Percentiles rank a stretch among this genome's conserved stretches.
Evolutionary conservation across 1,140 invertebrate genomes (phyloP).

Genomic region (Drosophila lacteicornis): DNA sequence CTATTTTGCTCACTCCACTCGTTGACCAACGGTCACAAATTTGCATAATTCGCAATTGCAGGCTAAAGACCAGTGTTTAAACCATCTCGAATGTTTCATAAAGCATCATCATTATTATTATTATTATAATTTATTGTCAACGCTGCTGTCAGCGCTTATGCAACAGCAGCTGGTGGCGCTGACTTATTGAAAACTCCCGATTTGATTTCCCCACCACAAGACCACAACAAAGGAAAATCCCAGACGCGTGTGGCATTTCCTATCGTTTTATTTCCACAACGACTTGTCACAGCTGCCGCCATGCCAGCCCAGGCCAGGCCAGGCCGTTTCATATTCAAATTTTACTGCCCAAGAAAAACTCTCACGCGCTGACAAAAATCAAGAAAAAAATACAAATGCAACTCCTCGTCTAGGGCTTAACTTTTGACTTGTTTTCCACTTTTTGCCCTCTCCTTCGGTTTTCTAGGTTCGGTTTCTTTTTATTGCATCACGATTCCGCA

Average conservation of each 20-base stretch:
- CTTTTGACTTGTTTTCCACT: conserved; percentile 39
- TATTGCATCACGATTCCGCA: conserved; percentile 76
- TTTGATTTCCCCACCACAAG: conserved; percentile 60
- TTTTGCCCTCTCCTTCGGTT: conserved; percentile 15
- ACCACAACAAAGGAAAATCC: conserved; percentile 67
- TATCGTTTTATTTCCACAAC: conserved; percentile 44
- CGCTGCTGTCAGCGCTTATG: conserved; percentile 62
- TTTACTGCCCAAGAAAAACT: conserved; percentile 54
- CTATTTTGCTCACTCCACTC: conserved; percentile 1
- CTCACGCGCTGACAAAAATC: conserved; percentile 55
- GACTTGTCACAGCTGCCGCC: conserved; percentile 57
- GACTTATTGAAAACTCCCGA: conserved; percentile 62
- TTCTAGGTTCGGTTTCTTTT: conserved; percentile 48
- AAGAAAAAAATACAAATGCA: conserved; percentile 31
- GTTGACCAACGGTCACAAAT: conserved; percentile 60
- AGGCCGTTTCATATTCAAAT: conserved; percentile 68
- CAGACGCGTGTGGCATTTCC: conserved; percentile 40
- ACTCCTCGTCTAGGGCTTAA: conserved; percentile 22
- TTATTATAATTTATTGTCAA: conserved; percentile 39
- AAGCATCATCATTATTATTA: conserved; percentile 47
- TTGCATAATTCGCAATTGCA: conserved; percentile 74
- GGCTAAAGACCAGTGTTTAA: conserved; percentile 43
- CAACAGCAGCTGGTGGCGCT: conserved; percentile 59
- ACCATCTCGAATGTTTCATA: conserved; percentile 54
- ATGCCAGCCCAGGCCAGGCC: neutral